Evolutionary conservation across 2,113 vertebrate species (phyloP), one percentile per base, ranked within the genome.

Genomic region (Chauna torquata): DNA sequence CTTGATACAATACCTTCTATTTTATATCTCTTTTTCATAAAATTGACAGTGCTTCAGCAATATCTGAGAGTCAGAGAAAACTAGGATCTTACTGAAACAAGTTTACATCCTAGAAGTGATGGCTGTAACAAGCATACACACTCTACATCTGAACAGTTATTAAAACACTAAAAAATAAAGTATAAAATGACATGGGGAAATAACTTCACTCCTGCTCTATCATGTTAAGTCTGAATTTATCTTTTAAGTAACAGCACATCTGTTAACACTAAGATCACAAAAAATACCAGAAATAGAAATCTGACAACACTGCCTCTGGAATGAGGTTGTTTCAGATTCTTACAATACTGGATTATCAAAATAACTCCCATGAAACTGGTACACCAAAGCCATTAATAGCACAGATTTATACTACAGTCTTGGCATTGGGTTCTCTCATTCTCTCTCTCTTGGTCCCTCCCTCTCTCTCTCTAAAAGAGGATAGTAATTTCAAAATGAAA

Each of bases 371-470:
- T 96, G 96, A 94, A 97, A 96, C 90, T 74, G 79, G 92, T 95
- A 97, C 75, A 94, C 96, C 94, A 96, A 95, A 95, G 92, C 88
- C 96, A 96, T 96, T 94, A 97, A 96, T 94, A 96, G 95, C 90
- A 86, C 64, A 93, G 76, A 93, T 88, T 88, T 92, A 90, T 94
- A 92, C 92, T 78, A 83, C 76, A 81, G 45, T 59, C 78, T 92
- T 84, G 90, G 92, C 93, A 94, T 58, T 57, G 50, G n/a, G 79
- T 90, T 95, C 68, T 90, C 47, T 58, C 82, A 82, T 85, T 82
- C 82, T 76, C 91, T 85, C 85, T 24, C 68, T 47, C 38, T 58
- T 32, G 34, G 44, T 75, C 36, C 23, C 17, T 38, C 30, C 7
- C 34, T n/a, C 55, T 5, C 27, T 55, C 82, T 77, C 85, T 93